Percentiles rank a stretch among this genome's conserved stretches.
These are phyloP conservation scores for Tetramorium alpestre DNA, from an alignment of 1,140 invertebrate species.

Conservation along the genomic window DNA sequence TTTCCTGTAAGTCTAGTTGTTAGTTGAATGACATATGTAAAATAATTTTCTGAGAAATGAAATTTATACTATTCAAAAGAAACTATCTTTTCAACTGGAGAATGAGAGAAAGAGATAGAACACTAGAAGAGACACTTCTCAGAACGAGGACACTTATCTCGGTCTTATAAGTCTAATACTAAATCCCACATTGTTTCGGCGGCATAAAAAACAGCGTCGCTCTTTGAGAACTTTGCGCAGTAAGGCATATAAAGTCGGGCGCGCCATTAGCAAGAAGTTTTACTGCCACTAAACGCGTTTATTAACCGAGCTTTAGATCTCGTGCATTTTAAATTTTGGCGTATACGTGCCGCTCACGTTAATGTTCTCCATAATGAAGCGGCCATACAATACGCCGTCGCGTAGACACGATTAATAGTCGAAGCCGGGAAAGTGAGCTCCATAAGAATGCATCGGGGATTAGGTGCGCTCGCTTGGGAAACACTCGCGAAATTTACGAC, in stretches of 20 bases:
- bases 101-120: not conserved
- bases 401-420: conserved; percentile 57
- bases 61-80: not conserved
- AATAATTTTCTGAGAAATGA: not conserved
- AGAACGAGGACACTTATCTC: not conserved
- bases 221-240: conserved; percentile 48
- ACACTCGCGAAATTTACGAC: conserved; percentile 46
- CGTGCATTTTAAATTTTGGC: conserved; percentile 51
- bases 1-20: not conserved
- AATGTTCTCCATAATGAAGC: conserved; percentile 60
- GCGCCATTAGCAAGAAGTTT: conserved; percentile 65
- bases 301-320: conserved; percentile 43
- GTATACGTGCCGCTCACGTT: conserved; percentile 47
- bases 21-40: not conserved
- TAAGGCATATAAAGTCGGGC: conserved; percentile 29
- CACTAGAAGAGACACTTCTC: not conserved
- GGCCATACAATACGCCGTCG: conserved; percentile 33
- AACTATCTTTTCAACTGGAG: not conserved
- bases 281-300: conserved; percentile 58
- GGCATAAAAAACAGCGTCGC: conserved; percentile 50
- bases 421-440: conserved; percentile 41
- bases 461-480: conserved; percentile 13
- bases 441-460: conserved; percentile 45
- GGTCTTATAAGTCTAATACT: conserved; percentile 19
- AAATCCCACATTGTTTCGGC: conserved; percentile 42